Percentiles rank a stretch among this genome's conserved stretches.
These are phyloP conservation scores for Telmatochromis brichardi DNA, from an alignment of 2,113 vertebrate genomes.

Conservation along the genomic window DNA sequence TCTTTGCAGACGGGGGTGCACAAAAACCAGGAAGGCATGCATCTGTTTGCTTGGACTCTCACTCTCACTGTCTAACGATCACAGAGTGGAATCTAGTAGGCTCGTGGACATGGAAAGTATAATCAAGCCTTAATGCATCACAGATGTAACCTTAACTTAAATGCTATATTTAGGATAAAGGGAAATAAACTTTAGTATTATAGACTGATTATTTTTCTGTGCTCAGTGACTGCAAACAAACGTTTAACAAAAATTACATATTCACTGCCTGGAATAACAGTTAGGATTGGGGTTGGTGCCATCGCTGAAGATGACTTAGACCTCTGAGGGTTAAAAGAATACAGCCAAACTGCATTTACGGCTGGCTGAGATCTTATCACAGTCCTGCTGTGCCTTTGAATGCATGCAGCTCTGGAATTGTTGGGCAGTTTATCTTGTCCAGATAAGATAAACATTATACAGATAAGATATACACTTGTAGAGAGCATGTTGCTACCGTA, in stretches of 20 bases:
- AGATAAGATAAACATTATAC: background rate
- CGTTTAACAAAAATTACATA: background rate
- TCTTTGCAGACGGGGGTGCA: background rate
- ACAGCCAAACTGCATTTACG: background rate
- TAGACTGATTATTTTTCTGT: background rate
- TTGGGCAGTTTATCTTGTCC: background rate
- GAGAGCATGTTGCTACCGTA: background rate
- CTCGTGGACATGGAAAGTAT: background rate
- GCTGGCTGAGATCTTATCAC: background rate
- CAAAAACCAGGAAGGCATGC: background rate
- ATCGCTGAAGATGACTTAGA: background rate
- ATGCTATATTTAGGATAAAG: background rate
- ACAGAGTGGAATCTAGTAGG: rapidly evolving
- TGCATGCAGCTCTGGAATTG: background rate
- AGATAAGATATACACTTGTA: background rate
- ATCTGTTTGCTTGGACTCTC: background rate
- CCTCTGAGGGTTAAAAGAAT: background rate
- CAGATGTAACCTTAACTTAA: background rate
- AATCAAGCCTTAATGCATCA: background rate
- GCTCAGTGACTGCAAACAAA: background rate
- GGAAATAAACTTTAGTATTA: background rate
- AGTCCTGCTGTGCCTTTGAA: background rate
- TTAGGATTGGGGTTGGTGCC: background rate
- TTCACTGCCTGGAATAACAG: background rate
- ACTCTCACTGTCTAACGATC: background rate